A percentile compares a stretch with the other conserved stretches of the same genome.
Conservation (phyloP, 2,888 invertebrate genomes). For the Pocota personata region DNA sequence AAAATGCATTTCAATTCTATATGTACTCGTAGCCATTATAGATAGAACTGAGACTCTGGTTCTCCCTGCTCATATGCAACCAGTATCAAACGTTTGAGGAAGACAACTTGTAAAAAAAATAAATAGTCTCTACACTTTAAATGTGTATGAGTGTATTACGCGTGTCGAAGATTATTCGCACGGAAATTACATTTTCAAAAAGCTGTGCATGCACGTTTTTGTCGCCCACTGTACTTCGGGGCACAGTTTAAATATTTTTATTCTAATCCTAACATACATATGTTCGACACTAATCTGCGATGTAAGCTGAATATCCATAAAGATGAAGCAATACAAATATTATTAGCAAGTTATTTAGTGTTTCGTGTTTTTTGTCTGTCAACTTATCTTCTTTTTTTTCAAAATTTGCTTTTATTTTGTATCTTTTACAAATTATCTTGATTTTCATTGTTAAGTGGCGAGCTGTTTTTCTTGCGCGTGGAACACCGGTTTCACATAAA, state of each 20-base stretch:
- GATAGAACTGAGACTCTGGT: no score
- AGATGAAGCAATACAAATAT: background rate
- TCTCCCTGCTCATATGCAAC: no score
- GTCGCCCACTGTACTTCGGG: background rate
- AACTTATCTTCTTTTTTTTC: background rate
- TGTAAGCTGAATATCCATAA: background rate
- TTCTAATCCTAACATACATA: background rate
- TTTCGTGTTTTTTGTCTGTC: background rate
- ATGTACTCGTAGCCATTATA: no score
- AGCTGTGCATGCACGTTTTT: background rate
- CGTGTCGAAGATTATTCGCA: background rate
- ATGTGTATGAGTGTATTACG: no score
- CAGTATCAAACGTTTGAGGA: no score
- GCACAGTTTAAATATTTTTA: background rate
- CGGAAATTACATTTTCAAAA: background rate
- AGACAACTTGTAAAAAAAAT: no score
- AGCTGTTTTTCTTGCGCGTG: constrained; percentile 15
- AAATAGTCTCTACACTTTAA: no score
- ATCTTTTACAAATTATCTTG: constrained; percentile 3
- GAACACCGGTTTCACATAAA: constrained; percentile 21
- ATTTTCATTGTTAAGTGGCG: background rate
- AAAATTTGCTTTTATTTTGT: constrained; percentile 9
- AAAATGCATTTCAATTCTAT: no score
- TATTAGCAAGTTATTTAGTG: constrained; percentile 1
- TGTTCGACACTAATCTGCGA: background rate